Percentiles rank a stretch among this genome's conserved stretches.
Conservation (phyloP, 2,113 vertebrate genomes). For the Rhinolophus ferrumequinum region DNA sequence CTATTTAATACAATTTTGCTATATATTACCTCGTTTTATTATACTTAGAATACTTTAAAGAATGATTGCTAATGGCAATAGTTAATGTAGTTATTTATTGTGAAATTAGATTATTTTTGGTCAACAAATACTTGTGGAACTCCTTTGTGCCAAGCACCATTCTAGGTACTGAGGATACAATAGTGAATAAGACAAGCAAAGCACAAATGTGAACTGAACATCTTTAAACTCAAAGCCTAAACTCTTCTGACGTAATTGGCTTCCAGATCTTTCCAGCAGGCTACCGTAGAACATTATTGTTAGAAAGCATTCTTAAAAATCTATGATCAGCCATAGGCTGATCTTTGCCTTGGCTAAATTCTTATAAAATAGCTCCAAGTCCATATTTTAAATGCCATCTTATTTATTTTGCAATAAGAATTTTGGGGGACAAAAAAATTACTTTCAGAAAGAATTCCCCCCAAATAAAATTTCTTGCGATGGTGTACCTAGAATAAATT, state of each 20-base stretch:
- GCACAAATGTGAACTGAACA: neutral
- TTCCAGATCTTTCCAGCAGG: neutral
- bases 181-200: neutral
- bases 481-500: neutral
- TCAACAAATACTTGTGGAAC: constrained; percentile 15
- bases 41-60: constrained; percentile 39
- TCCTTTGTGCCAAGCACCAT: neutral
- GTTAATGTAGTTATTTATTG: neutral
- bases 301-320: neutral
- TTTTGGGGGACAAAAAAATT: neutral
- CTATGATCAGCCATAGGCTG: neutral
- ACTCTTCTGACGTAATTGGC: neutral
- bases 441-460: constrained; percentile 31
- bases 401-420: constrained; percentile 45
- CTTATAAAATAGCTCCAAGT: constrained; percentile 14
- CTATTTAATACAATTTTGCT: constrained; percentile 4
- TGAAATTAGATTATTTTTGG: neutral
- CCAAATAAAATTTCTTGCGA: constrained; percentile 19
- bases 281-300: neutral
- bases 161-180: neutral
- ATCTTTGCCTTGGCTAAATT: constrained; percentile 23
- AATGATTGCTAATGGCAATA: constrained; percentile 30
- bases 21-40: constrained; percentile 25
- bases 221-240: neutral
- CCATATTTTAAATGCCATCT: constrained; percentile 10